These are phyloP conservation scores for Amphipyra tragopoginis DNA, from an alignment of 2,888 invertebrate genomes.

Conservation along the genomic window DNA sequence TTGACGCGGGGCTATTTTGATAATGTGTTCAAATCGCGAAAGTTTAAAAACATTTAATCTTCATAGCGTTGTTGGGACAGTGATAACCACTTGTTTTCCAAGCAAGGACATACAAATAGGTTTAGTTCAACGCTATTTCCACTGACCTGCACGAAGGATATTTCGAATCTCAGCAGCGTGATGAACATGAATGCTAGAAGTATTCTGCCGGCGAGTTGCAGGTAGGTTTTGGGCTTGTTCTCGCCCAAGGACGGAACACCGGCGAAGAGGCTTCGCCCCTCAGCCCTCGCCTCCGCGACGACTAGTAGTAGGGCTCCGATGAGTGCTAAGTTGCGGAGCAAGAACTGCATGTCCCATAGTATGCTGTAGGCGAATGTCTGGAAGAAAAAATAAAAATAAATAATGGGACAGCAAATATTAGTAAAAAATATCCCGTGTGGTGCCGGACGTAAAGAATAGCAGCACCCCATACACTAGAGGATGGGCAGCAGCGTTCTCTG, in stretches of 20 bases:
- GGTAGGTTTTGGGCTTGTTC: conserved; percentile 98
- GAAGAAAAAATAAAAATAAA: conserved; percentile 34
- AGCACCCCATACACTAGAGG: too few species aligned
- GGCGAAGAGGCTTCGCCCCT: conserved; percentile 98
- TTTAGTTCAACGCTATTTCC: background rate
- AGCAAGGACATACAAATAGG: background rate
- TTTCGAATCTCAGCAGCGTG: conserved; percentile 97
- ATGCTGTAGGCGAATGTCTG: conserved; percentile 98
- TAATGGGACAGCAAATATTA: too few species aligned
- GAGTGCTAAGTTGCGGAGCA: conserved; percentile 98
- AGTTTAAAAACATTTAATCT: too few species aligned
- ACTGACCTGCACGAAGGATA: conserved; percentile 95
- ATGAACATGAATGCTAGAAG: conserved; percentile 99
- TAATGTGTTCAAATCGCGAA: too few species aligned
- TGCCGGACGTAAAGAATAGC: too few species aligned
- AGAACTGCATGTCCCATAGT: conserved; percentile 99
- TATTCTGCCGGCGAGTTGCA: conserved; percentile 98
- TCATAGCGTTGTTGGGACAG: too few species aligned
- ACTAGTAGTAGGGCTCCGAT: conserved; percentile 99
- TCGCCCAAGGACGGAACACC: conserved; percentile 98
- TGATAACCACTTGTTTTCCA: too few species aligned
- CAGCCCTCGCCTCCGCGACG: conserved; percentile 98
- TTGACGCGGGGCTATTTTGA: too few species aligned
- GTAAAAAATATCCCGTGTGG: too few species aligned
- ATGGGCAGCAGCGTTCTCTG: too few species aligned